Evolutionary conservation across 2,888 invertebrate genomes (phyloP), one percentile per base, ranked within the genome.

Genomic region (Ptycholaimellus sp.): DNA sequence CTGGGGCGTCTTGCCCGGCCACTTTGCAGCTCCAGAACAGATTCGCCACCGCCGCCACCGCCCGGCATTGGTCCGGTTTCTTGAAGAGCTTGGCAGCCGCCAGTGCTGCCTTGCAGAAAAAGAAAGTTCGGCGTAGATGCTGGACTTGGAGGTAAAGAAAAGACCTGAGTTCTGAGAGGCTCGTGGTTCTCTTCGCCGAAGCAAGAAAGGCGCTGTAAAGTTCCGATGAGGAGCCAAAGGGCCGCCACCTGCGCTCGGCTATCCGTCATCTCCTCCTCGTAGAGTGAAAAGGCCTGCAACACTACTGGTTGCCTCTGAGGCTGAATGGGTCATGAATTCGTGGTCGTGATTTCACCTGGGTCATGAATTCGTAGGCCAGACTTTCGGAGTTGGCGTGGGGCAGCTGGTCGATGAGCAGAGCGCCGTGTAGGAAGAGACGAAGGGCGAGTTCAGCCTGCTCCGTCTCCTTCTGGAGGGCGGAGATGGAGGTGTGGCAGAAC

Each of bases 221-320:
- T 85, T 30, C 81, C 85, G 40, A 87, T 82, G 38, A 96, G 81
- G 23, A 93, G 67, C 0, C 83, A 83, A 38, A 96, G 83, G 29
- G 90, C 87, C 0, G 87, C 81, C 42, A 93, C 61, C 59, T 96
- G 93, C 2, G 87, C 82, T 59, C 85, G 85, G 39, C 83, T 83
- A 60, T 93, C 93, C 2, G 82, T 81, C 52, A 96, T 82, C 63
- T 93, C 93, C 59, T 96, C 96, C 60, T 96, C 93, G 59, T 93
- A 96, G 37, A 96, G 61, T 0, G 87, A 81, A 63, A 96, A 93
- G 0, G 90, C 83, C 65, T 77, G 65, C 2, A 55, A 49, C 28
- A 39, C 32, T 29, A 22, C 20, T 17, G 17, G 6, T 13, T 17
- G 35, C 22, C 33, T 31, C 1, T 33, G 14, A 46, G 36, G 40